Evolutionary conservation across 2,888 invertebrate species (phyloP).

Genomic region (Nebria salina): DNA sequence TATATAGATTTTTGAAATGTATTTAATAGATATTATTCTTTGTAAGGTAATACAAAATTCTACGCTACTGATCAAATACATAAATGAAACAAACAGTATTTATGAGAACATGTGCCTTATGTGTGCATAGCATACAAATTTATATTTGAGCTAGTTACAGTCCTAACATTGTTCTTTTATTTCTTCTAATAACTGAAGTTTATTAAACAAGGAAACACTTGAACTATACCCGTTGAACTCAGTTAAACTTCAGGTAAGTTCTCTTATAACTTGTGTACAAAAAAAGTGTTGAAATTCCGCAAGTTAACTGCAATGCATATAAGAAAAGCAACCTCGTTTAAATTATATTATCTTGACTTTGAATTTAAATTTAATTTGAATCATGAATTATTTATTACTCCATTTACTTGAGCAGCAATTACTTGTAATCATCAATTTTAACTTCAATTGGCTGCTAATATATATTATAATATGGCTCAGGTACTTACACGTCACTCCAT

Average conservation of each 20-base stretch:
- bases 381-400: constrained; percentile 13
- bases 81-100: too few species aligned
- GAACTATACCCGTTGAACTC: neutral
- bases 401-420: constrained; percentile 2
- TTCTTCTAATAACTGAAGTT: too few species aligned
- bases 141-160: too few species aligned
- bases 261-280: neutral
- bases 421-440: constrained; percentile 12
- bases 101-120: too few species aligned
- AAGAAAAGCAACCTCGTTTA: neutral
- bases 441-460: constrained; percentile 3
- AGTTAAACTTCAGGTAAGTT: neutral
- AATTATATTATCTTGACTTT: constrained; percentile 6
- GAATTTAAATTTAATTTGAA: constrained; percentile 21
- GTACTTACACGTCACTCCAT: neutral
- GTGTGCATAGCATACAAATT: too few species aligned
- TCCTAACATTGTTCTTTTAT: too few species aligned
- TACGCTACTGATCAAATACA: too few species aligned
- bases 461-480: neutral
- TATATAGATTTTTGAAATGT: too few species aligned
- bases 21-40: too few species aligned
- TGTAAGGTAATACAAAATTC: too few species aligned
- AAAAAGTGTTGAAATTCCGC: neutral
- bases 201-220: neutral
- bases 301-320: neutral